Base-by-base conservation (phyloP, 2,888 invertebrate genomes). In the Coleophora flavipennella region DNA sequence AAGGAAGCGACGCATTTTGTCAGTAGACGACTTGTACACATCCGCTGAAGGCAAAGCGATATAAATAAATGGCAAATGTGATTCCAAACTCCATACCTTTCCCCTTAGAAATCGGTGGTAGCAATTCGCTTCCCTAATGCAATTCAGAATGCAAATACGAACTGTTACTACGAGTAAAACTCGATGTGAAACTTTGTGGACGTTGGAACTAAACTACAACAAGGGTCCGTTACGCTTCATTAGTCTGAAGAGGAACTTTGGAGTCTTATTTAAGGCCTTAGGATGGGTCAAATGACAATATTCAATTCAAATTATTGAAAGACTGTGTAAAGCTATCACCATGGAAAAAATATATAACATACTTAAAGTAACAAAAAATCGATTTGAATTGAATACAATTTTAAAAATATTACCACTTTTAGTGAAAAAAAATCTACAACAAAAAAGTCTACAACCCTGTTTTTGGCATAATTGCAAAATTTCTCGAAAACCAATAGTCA, bases 131-230 rank as follows among this genome's bases (percentile, higher is more conserved):
- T 47, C 46, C 44, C 51, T 54, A 62, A 62, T 54, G 53, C 51
- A 60, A 68, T 67, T 56, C 54, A 48, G 53, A 53, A 67, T 68
- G 67, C 63, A 72, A 71, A 71, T 66, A 38, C 26, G 34, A 53
- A 52, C 55, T 50, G 50, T 46, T 54, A 51, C 49, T 20, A n/a
- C 41, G 48, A 47, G 53, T 51, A 49, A 59, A 56, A 51, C 50
- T 48, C 42, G 49, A 55, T 49, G 49, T 49, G 53, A 49, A 57
- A 58, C 59, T 66, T 58, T 58, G 57, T 42, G 45, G 54, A 69
- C 67, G 65, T 63, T 57, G 59, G 59, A 65, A 63, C 60, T 65
- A 59, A 57, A 65, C 55, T 59, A 53, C 46, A 59, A 51, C 46
- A 50, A 20, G 20, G 6, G 20, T 20, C 20, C 33, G 41, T 53